Conservation (phyloP, 2,797 vertebrate species). For the Enteromius treurensis region DNA sequence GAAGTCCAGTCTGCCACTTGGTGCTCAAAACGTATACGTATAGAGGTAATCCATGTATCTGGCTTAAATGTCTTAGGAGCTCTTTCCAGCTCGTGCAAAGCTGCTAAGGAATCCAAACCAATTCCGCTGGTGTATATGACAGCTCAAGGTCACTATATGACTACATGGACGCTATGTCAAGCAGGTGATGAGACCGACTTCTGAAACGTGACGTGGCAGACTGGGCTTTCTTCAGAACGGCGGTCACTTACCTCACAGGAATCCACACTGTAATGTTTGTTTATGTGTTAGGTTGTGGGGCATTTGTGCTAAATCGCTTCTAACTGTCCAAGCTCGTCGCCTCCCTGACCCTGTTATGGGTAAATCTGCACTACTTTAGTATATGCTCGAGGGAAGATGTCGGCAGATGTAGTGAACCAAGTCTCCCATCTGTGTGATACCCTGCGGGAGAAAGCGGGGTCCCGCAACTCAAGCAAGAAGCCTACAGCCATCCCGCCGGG, state of each 20-base stretch:
- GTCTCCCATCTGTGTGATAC: constrained; percentile 28
- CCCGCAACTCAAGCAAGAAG: constrained; percentile 55
- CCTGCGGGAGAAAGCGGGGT: constrained; percentile 40
- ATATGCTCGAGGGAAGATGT: constrained; percentile 69
- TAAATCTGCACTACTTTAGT: constrained; percentile 68
- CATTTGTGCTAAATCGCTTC: constrained; percentile 55
- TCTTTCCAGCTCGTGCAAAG: background rate
- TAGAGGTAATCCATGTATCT: constrained; percentile 14
- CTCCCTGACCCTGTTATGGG: constrained; percentile 78
- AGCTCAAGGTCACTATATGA: constrained; percentile 44
- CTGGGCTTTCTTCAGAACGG: constrained; percentile 82
- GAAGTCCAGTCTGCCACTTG: constrained; percentile 74
- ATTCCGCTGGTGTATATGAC: background rate
- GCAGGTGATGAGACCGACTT: background rate
- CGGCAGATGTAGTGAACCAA: constrained; percentile 29
- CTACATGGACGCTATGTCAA: background rate
- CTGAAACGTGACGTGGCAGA: constrained; percentile 70
- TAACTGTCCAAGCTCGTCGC: constrained; percentile 79
- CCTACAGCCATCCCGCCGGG: constrained; percentile 55
- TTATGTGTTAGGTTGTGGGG: constrained; percentile 59
- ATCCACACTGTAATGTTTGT: constrained; percentile 74
- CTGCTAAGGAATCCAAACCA: background rate
- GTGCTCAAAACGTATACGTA: constrained; percentile 10
- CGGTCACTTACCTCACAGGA: constrained; percentile 90
- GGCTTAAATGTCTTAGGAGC: constrained; percentile 39